Evolutionary conservation across 2,113 vertebrate species (phyloP).

Genomic region (Bambusicola thoracicus): DNA sequence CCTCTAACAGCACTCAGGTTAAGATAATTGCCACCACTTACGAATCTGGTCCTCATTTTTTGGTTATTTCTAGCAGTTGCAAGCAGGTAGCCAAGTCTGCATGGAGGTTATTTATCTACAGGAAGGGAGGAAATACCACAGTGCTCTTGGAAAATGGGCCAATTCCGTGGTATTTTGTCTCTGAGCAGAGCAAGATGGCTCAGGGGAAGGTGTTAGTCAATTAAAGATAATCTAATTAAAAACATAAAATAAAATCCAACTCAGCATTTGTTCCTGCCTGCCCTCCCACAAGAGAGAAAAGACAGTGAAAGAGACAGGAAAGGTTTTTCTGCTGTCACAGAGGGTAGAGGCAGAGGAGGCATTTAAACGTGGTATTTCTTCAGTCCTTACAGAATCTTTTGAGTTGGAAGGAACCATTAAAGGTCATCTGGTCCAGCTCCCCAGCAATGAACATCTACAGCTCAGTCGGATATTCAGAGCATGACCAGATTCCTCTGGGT

Average conservation of each 20-base stretch:
- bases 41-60: background rate
- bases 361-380: background rate
- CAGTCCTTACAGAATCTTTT: background rate
- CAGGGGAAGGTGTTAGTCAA: constrained; percentile 70
- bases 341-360: background rate
- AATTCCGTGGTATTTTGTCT: constrained; percentile 40
- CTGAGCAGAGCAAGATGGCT: constrained; percentile 57
- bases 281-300: background rate
- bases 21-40: background rate
- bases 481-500: background rate
- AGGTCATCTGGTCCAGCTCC: too few relatives aligned
- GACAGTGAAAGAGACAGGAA: background rate
- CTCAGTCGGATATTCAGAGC: background rate
- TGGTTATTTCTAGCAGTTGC: background rate
- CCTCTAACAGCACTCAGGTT: background rate
- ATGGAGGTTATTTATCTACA: constrained; percentile 21
- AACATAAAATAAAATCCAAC: constrained; percentile 62
- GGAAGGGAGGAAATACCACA: constrained; percentile 58
- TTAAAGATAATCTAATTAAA: constrained; percentile 70
- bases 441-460: too few relatives aligned
- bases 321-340: background rate
- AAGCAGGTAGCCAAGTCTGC: constrained; percentile 10
- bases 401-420: too few relatives aligned
- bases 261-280: constrained; percentile 24
- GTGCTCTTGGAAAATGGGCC: constrained; percentile 57